A percentile compares a stretch with the other conserved stretches of the same genome.
Conservation (phyloP, 2,113 vertebrate genomes). For the Hirundichthys speculiger region DNA sequence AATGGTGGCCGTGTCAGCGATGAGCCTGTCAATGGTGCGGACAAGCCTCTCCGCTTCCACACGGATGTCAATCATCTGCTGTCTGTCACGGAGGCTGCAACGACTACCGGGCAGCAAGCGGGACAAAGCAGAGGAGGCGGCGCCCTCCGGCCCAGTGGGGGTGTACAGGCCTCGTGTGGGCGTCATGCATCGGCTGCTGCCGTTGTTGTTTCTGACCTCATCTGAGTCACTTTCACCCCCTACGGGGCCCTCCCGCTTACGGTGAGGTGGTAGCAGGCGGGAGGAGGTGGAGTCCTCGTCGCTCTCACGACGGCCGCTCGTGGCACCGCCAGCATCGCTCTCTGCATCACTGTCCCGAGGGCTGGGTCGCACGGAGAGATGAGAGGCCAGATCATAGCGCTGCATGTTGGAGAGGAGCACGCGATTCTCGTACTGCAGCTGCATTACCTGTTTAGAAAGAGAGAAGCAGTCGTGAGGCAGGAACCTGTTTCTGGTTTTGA, state of each 20-base stretch:
- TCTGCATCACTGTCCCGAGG: conserved; percentile 92
- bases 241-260: conserved; percentile 94
- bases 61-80: conserved; percentile 95
- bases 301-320: conserved; percentile 88
- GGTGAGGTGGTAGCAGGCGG: conserved; percentile 90
- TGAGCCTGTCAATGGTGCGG: conserved; percentile 94
- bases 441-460: conserved; percentile 86
- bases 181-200: conserved; percentile 86
- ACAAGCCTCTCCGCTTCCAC: conserved; percentile 91
- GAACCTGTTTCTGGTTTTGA: not conserved
- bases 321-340: conserved; percentile 85
- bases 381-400: conserved; percentile 92
- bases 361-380: conserved; percentile 88
- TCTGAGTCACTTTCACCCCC: conserved; percentile 96
- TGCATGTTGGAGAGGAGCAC: conserved; percentile 97
- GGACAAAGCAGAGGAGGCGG: conserved; percentile 80
- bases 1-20: conserved; percentile 92
- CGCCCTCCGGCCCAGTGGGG: conserved; percentile 81
- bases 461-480: not conserved
- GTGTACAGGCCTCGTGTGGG: conserved; percentile 89
- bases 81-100: conserved; percentile 84
- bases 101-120: conserved; percentile 83
- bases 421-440: conserved; percentile 97
- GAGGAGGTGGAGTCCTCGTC: conserved; percentile 87
- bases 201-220: conserved; percentile 85